These are phyloP conservation scores for Acholoe squamosa DNA, from an alignment of 2,888 invertebrate species.

Conservation along the genomic window DNA sequence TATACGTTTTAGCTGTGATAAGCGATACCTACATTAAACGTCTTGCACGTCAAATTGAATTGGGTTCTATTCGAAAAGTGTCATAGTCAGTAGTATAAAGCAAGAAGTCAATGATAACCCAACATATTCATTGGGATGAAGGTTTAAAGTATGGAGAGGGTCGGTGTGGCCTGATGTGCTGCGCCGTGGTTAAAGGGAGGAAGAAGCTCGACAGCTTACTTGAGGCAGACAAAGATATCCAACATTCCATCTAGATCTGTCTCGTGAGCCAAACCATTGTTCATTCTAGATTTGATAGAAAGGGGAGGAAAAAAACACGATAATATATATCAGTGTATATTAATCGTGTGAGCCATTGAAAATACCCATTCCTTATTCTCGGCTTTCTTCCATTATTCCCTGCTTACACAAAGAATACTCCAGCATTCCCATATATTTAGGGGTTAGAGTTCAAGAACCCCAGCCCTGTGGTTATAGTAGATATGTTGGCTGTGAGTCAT, in stretches of 20 bases:
- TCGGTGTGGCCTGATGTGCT: too few relatives aligned
- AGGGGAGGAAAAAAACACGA: neutral
- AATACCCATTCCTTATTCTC: neutral
- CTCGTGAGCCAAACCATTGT: neutral
- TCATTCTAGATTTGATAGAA: neutral
- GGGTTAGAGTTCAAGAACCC: neutral
- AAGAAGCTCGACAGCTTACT: neutral
- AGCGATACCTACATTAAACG: too few relatives aligned
- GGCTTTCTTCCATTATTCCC: neutral
- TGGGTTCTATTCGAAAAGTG: too few relatives aligned
- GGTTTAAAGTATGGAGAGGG: too few relatives aligned
- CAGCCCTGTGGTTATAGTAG: neutral
- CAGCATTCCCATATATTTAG: neutral
- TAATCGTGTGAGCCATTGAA: neutral
- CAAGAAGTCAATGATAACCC: too few relatives aligned
- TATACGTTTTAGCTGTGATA: too few relatives aligned
- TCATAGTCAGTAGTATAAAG: too few relatives aligned
- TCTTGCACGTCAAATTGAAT: too few relatives aligned
- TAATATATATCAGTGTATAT: neutral
- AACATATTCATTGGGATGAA: too few relatives aligned
- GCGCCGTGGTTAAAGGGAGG: neutral
- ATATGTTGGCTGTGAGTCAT: slow-evolving; percentile 7
- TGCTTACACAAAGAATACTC: neutral
- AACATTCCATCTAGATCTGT: slow-evolving; percentile 8
- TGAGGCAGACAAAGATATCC: neutral